Evolutionary conservation across 2,888 invertebrate species (phyloP).

Genomic region (Caenorhabditis imperialis): DNA sequence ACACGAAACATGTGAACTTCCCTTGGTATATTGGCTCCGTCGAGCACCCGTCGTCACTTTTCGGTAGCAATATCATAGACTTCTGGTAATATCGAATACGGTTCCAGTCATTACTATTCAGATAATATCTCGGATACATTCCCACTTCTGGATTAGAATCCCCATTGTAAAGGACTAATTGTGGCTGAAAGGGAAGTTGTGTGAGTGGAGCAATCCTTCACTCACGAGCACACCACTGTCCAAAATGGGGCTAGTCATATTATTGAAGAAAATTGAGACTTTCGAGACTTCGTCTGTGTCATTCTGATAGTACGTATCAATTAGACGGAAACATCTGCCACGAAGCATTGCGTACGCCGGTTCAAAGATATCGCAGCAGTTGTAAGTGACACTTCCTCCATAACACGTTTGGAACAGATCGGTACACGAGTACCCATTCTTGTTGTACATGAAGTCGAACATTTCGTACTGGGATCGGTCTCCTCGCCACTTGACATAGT

Average conservation of each 20-base stretch:
- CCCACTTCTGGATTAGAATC: conserved; percentile 54
- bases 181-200: conserved; percentile 39
- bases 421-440: conserved; percentile 47
- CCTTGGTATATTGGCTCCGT: conserved; percentile 51
- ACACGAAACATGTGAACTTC: conserved; percentile 60
- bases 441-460: conserved; percentile 56
- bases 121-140: conserved; percentile 59
- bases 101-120: conserved; percentile 63
- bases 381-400: conserved; percentile 49
- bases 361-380: conserved; percentile 62
- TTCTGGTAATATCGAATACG: conserved; percentile 53
- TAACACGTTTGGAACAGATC: conserved; percentile 59
- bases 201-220: too few species aligned
- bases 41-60: conserved; percentile 35
- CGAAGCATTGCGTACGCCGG: conserved; percentile 61
- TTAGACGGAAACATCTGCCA: conserved; percentile 61
- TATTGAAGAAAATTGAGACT: conserved; percentile 56
- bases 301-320: conserved; percentile 58
- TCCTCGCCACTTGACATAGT: conserved; percentile 42
- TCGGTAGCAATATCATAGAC: conserved; percentile 32
- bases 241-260: conserved; percentile 56
- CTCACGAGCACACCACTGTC: conserved; percentile 35
- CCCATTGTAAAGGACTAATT: conserved; percentile 58
- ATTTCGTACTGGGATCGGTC: conserved; percentile 55
- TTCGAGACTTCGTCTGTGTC: conserved; percentile 63